phyloP scores from a whole-genome alignment of 2,113 vertebrate genomes.

The Dolichallabes microphthalmus region DNA sequence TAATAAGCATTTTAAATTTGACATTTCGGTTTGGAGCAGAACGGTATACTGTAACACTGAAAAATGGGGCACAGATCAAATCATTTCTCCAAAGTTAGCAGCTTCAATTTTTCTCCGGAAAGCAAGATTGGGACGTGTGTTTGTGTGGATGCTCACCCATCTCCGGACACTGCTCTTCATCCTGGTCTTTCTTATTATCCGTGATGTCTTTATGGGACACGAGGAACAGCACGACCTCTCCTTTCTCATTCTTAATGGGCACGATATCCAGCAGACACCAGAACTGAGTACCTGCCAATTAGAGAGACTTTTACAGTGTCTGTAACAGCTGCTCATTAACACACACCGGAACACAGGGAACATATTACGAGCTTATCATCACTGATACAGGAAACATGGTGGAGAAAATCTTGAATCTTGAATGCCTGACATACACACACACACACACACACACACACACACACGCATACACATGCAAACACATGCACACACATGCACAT shows the following conservation, averaged over 20 bases:
- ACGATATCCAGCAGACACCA: conserved; percentile 92
- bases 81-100: too few relatives aligned
- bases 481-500: neutral
- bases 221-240: conserved; percentile 87
- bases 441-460: neutral
- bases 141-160: conserved; percentile 67
- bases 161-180: conserved; percentile 75
- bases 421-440: neutral
- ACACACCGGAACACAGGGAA: conserved; percentile 22
- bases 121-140: neutral
- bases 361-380: neutral
- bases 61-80: too few relatives aligned
- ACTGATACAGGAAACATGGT: conserved; percentile 9
- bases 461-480: neutral
- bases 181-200: conserved; percentile 80
- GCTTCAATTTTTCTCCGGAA: too few relatives aligned
- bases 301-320: conserved; percentile 13
- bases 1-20: too few relatives aligned
- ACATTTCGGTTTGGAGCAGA: too few relatives aligned
- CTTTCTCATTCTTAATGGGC: conserved; percentile 90
- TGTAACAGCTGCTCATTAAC: conserved; percentile 39
- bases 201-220: conserved; percentile 91
- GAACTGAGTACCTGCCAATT: conserved; percentile 78
- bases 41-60: too few relatives aligned
- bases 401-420: neutral